Evolutionary conservation across 2,113 vertebrate species (phyloP).

Genomic region (Chrysochloris asiatica): DNA sequence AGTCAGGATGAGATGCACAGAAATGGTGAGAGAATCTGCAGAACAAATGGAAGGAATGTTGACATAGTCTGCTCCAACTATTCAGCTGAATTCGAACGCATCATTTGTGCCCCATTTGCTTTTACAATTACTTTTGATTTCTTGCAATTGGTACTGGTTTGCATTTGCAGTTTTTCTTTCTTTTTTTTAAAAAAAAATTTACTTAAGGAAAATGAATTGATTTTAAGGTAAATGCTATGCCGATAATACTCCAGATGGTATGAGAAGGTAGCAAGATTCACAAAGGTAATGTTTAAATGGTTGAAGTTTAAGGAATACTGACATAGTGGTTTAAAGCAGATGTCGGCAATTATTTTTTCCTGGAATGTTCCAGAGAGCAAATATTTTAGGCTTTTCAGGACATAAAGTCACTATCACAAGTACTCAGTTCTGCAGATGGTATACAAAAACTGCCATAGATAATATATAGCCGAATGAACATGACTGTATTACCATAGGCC

Average conservation of each 20-base stretch:
- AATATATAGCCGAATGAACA: not conserved
- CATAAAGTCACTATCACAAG: not conserved
- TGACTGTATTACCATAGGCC: not conserved
- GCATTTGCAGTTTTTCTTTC: constrained; percentile 21
- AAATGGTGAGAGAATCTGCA: not conserved
- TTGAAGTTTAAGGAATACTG: not conserved
- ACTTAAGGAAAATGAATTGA: constrained; percentile 59
- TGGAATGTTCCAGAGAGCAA: not conserved
- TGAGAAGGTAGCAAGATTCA: not conserved
- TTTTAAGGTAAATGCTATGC: constrained; percentile 30
- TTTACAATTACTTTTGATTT: constrained; percentile 21
- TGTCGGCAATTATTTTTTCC: not conserved
- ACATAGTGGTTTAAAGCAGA: not conserved
- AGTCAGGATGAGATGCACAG: not conserved
- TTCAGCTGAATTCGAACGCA: not conserved
- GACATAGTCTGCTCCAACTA: not conserved
- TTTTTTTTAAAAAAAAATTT: constrained; percentile 37
- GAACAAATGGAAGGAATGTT: not conserved
- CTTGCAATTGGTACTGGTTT: constrained; percentile 21
- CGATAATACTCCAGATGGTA: constrained; percentile 47
- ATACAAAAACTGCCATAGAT: not conserved
- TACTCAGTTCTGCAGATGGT: not conserved
- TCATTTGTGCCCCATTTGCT: not conserved
- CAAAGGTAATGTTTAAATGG: not conserved
- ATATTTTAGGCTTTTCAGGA: not conserved